Percentiles rank a stretch among this genome's conserved stretches.
These are phyloP conservation scores for Ageneiosus marmoratus DNA, from an alignment of 2,113 vertebrate species.

Conservation along the genomic window DNA sequence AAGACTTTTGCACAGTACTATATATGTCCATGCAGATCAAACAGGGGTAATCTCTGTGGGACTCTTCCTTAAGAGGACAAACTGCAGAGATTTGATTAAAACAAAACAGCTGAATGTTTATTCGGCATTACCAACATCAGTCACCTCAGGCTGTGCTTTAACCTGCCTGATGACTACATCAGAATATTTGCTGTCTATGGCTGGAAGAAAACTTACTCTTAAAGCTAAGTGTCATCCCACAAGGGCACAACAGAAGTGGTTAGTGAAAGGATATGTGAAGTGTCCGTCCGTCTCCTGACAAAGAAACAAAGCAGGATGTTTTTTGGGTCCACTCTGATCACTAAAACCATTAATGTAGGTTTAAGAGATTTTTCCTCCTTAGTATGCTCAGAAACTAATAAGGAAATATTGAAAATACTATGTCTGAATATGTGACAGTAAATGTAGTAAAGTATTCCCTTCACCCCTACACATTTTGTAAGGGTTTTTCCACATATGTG, in stretches of 20 bases:
- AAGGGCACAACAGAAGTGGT: neutral
- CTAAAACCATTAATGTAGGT: neutral
- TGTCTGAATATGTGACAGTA: neutral
- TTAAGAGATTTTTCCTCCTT: neutral
- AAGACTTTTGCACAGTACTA: too few species aligned
- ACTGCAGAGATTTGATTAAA: slow-evolving; percentile 64
- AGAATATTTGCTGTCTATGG: slow-evolving; percentile 6
- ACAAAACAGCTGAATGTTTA: slow-evolving; percentile 72
- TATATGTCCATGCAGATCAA: slow-evolving; percentile 15
- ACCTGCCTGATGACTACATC: slow-evolving; percentile 45
- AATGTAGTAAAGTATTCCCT: neutral
- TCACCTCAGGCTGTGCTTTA: slow-evolving; percentile 33
- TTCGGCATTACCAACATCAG: slow-evolving; percentile 58
- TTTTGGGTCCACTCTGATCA: neutral
- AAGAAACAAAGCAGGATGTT: neutral
- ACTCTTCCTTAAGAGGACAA: slow-evolving; percentile 48
- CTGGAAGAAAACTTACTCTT: neutral
- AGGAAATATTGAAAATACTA: neutral
- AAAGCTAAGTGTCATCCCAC: neutral
- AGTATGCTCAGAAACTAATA: neutral
- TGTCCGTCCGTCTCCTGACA: neutral
- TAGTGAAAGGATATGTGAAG: neutral
- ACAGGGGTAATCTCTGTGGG: slow-evolving; percentile 53
- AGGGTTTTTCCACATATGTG: neutral
- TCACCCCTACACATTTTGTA: neutral